These are phyloP conservation scores for Thalassaphorura encarpata DNA, from an alignment of 1,140 invertebrate genomes.

Conservation along the genomic window DNA sequence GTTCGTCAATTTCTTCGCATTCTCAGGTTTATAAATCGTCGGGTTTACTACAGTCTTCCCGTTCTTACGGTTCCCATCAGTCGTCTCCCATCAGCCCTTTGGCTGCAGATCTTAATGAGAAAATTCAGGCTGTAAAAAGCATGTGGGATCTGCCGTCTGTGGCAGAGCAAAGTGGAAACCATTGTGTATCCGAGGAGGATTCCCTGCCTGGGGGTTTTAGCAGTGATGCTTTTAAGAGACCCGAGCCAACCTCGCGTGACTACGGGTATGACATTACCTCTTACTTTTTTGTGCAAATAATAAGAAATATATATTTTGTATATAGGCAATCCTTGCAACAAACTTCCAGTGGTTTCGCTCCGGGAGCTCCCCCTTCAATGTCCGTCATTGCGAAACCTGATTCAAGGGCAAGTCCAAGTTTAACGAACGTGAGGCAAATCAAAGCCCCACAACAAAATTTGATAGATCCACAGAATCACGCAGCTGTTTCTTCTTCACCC, in stretches of 20 bases:
- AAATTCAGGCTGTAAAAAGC: conserved; percentile 23
- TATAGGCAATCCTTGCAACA: conserved; percentile 9
- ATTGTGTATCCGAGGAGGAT: conserved; percentile 14
- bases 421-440: neutral
- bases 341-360: conserved; percentile 12
- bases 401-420: conserved; percentile 23
- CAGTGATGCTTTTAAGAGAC: conserved; percentile 15
- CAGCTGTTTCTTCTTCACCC: neutral
- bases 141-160: conserved; percentile 26
- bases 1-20: too few relatives aligned
- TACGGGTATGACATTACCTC: neutral
- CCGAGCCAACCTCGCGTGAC: conserved; percentile 11
- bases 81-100: conserved; percentile 23
- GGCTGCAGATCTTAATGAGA: conserved; percentile 20
- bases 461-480: neutral
- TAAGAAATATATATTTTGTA: neutral
- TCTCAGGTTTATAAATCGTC: conserved; percentile 3
- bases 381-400: conserved; percentile 28
- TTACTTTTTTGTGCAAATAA: neutral
- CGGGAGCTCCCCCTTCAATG: conserved; percentile 11
- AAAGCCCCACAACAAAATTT: neutral
- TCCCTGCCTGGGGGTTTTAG: conserved; percentile 18
- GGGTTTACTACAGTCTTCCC: neutral
- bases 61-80: conserved; percentile 14
- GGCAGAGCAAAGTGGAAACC: conserved; percentile 11